Base-by-base conservation (phyloP, 2,888 invertebrate genomes). In the Eumerus sabulonum region DNA sequence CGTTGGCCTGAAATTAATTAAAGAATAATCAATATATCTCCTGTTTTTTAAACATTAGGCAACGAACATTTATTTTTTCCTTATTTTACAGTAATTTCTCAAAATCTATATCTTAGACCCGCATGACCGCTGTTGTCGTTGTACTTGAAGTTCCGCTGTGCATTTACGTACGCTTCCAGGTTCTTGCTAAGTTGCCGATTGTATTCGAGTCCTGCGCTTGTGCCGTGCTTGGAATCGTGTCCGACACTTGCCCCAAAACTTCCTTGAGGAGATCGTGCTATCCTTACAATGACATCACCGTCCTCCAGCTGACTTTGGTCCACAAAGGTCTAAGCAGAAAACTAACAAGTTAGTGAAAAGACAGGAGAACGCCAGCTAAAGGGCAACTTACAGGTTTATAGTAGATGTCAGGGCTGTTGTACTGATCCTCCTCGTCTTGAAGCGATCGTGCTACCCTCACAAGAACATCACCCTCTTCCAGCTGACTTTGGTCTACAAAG, bases 111-210 rank as follows among this genome's bases (percentile, higher is more conserved):
- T 51, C 36, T 57, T 0, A 76, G 5, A 1, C 74, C 74, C 18
- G 63, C 50, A 11, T 57, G 56, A n/a, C 56, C 68, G 19, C 62
- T 67, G 27, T 67, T 74, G n/a, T 68, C 68, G 45, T 74, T 74
- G 35, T 13, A 51, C 56, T 42, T 57, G 13, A 74, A 74, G 27
- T 74, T 68, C 0, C 62, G 36, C 0, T 27, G 27, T 9, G 35
- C 68, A 16, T 12, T 7, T 4, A 45, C 68, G 38, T 63, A 74
- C 14, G 48, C 62, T 9, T 68, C 68, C 3, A 74, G 14, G 38
- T 74, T 63, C 38, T 18, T 57, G 1, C 47, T 35, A n/a, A 74
- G 16, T 0, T 48, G 64, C 1, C 53, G 72, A 5, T 48, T 59
- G 18, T 64, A 72, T 11, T 51, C 40, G 7, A 72, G 18, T 47